These are phyloP conservation scores for Eunapius fragilis DNA, from an alignment of 37 sponge, comb jelly and placozoan species.

Conservation along the genomic window DNA sequence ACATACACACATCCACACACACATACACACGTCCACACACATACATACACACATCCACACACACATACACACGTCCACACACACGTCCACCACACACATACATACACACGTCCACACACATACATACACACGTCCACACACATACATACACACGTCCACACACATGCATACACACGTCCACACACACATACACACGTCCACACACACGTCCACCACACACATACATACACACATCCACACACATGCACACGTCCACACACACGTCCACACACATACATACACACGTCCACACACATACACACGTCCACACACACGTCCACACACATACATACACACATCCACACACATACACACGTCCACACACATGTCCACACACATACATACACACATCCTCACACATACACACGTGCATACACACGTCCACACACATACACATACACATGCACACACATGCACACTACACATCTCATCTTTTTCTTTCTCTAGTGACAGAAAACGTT, in stretches of 20 bases:
- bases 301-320: no score
- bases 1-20: not conserved
- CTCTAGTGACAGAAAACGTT: conserved; percentile 50
- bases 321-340: not conserved
- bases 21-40: not conserved
- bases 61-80: no score
- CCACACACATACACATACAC: not conserved
- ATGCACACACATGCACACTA: not conserved
- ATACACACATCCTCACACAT: not conserved
- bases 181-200: conserved; percentile 1
- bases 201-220: no score
- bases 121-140: not conserved
- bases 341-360: not conserved
- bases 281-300: not conserved
- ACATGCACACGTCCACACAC: not conserved
- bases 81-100: not conserved
- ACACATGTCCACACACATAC: no score
- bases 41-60: not conserved
- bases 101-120: not conserved
- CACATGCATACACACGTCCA: not conserved
- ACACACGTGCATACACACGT: not conserved
- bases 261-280: not conserved
- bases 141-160: no score
- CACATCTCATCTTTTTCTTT: not conserved
- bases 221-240: no score